Evolutionary conservation across 2,888 invertebrate species (phyloP).

Genomic region (Drosophila peninsularis): DNA sequence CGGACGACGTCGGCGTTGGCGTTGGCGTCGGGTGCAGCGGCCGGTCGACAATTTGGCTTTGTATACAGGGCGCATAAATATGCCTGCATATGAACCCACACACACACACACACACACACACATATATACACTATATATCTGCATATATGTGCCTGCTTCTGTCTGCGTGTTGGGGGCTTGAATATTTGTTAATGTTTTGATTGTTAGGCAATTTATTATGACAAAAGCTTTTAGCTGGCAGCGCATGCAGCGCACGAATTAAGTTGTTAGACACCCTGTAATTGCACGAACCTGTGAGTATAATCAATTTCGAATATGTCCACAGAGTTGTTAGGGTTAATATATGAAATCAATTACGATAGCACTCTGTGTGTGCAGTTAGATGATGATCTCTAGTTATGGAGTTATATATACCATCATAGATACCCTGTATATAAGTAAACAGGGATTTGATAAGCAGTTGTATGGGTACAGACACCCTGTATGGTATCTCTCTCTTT

Average conservation of each 20-base stretch:
- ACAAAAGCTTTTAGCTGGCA: slow-evolving; percentile 61
- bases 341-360: not conserved
- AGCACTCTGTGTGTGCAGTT: slow-evolving; percentile 10
- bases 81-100: slow-evolving; percentile 2
- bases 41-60: slow-evolving; percentile 60
- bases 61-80: slow-evolving; percentile 43
- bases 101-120: too few relatives aligned
- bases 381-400: not conserved
- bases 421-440: not conserved
- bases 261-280: slow-evolving; percentile 19
- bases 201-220: slow-evolving; percentile 74
- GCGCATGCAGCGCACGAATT: slow-evolving; percentile 44
- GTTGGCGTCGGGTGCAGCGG: slow-evolving; percentile 34
- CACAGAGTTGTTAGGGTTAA: not conserved
- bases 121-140: too few relatives aligned
- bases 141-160: too few relatives aligned
- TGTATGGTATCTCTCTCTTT: too few relatives aligned
- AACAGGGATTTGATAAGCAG: not conserved
- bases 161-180: slow-evolving; percentile 18
- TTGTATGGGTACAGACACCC: not conserved
- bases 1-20: slow-evolving; percentile 42
- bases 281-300: not conserved
- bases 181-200: slow-evolving; percentile 62
- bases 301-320: slow-evolving; percentile 1
- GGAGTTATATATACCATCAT: not conserved